These are phyloP conservation scores for Dicaeum eximium DNA, from an alignment of 2,113 vertebrate genomes.

Conservation along the genomic window DNA sequence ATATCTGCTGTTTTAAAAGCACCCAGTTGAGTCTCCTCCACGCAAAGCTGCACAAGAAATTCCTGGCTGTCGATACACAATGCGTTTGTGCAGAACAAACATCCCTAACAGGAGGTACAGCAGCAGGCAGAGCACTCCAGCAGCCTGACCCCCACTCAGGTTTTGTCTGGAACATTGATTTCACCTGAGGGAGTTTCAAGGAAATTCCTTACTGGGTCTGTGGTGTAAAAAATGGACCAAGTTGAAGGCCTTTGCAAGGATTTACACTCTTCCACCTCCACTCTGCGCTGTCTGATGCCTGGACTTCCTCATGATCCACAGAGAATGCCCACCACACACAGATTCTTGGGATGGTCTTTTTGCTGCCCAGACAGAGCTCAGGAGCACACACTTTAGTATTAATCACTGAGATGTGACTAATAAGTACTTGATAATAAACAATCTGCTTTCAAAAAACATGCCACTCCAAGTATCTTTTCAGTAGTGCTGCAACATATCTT, in stretches of 20 bases:
- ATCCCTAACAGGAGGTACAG: neutral
- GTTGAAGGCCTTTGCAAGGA: neutral
- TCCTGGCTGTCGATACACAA: neutral
- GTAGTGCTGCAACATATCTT: neutral
- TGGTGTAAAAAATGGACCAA: neutral
- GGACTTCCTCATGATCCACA: neutral
- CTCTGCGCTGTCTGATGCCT: neutral
- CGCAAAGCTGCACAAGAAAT: conserved; percentile 8
- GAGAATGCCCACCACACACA: neutral
- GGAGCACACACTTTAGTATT: neutral
- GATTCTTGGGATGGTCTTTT: neutral
- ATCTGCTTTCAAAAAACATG: neutral
- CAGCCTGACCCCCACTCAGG: neutral
- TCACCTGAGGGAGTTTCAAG: neutral
- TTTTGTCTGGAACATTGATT: neutral
- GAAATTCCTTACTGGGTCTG: neutral
- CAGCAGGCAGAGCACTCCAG: neutral
- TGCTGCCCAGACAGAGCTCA: neutral
- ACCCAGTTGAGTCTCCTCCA: neutral
- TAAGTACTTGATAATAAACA: neutral
- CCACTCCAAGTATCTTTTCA: neutral
- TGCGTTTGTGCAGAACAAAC: conserved; percentile 12
- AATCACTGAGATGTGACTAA: neutral
- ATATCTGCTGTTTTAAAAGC: neutral
- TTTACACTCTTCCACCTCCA: neutral